These are phyloP conservation scores for Phengaris alcon DNA, from an alignment of 2,888 invertebrate species.

Conservation along the genomic window DNA sequence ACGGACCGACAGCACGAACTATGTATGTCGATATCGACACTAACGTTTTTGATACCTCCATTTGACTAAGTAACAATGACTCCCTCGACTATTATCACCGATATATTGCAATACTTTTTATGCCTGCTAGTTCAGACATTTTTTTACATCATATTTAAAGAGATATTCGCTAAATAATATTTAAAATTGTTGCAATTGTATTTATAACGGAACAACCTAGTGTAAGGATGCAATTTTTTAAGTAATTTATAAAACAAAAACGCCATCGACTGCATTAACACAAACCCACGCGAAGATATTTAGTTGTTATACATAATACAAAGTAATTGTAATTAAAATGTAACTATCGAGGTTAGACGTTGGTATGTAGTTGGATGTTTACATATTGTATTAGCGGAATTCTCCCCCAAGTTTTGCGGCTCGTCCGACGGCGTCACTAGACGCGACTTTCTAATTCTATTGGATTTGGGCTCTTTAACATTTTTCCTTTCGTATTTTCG, in stretches of 20 bases:
- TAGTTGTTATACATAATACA: constrained; percentile 42
- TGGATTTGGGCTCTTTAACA: constrained; percentile 74
- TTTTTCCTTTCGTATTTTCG: constrained; percentile 53
- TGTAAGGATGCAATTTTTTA: constrained; percentile 35
- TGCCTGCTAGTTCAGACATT: constrained; percentile 26
- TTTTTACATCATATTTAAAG: background rate
- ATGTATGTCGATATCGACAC: constrained; percentile 21
- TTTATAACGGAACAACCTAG: constrained; percentile 33
- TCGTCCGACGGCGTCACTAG: constrained; percentile 36
- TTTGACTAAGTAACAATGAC: constrained; percentile 16
- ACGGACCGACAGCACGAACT: constrained; percentile 27
- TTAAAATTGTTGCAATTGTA: constrained; percentile 37
- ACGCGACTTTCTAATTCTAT: constrained; percentile 57
- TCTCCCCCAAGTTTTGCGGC: constrained; percentile 46
- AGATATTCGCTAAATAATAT: constrained; percentile 17
- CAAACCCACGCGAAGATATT: constrained; percentile 72
- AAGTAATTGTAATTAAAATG: constrained; percentile 42
- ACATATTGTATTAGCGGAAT: constrained; percentile 45
- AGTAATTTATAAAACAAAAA: constrained; percentile 34
- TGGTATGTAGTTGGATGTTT: constrained; percentile 31
- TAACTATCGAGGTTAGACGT: constrained; percentile 36
- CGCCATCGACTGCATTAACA: constrained; percentile 63
- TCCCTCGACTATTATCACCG: constrained; percentile 22
- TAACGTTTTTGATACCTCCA: constrained; percentile 28
- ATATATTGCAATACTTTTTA: constrained; percentile 20